Base-by-base conservation (phyloP, 2,113 vertebrate species). In the Centropus bengalensis region DNA sequence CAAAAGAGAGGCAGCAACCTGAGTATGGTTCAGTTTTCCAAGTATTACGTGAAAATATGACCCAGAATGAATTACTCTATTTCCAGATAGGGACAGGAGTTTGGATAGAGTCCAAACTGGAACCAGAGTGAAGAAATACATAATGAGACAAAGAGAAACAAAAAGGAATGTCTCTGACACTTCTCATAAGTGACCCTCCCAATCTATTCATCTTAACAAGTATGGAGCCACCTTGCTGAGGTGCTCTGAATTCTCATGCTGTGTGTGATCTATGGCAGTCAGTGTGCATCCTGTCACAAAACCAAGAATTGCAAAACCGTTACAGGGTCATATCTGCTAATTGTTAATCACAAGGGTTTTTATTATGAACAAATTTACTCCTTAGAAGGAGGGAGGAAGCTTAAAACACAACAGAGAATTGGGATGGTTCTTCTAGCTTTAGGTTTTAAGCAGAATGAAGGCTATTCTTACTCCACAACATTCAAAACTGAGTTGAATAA, bases 401-500 rank as follows among this genome's bases (percentile, higher is more conserved):
- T 86, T 69, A n/a, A 78, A 33, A 81, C 56, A n/a, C 18, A 19
- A 32, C 51, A 68, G 21, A 58, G 22, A 85, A 88, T 5, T 42
- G 32, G 60, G 14, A 63, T 9, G 7, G 6, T 63, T 85, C 59
- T 88, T 82, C 55, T 68, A 38, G 24, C 5, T 69, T 26, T 21
- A 55, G 28, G 11, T 64, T 78, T 80, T 70, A 64, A 64, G 9
- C 16, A 79, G 62, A 79, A 76, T 79, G 81, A 96, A 85, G 32
- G 68, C 20, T 30, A 60, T 30, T 63, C 52, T 79, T 76, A 82
- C 62, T 77, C 68, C 2, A 82, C 36, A 54, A 52, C 52, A 93
- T 91, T 93, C 62, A 93, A 96, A 97, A 81, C 2, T 36, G 9
- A 85, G 19, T 82, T 96, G 82, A 94, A 97, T 96, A 58, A 64